A percentile compares a stretch with the other conserved stretches of the same genome.
Conservation (phyloP, 2,113 vertebrate genomes). For the Sula dactylatra region DNA sequence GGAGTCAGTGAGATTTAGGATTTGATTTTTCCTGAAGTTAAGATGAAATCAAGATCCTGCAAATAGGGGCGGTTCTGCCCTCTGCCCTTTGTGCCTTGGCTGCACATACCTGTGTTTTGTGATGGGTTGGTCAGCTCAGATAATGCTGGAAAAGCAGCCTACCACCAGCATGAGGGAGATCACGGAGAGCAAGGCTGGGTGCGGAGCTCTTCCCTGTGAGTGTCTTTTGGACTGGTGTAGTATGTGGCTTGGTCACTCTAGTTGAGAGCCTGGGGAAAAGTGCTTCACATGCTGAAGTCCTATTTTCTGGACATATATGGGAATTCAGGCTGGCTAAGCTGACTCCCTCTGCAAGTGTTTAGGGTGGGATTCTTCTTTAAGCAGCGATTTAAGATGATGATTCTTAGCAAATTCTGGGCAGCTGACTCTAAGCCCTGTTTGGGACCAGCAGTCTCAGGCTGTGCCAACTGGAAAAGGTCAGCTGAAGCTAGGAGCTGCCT, state of each 20-base stretch:
- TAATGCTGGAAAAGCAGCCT: not conserved
- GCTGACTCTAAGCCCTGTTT: constrained; percentile 27
- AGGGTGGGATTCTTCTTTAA: constrained; percentile 22
- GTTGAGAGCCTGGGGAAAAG: not conserved
- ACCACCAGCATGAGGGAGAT: not conserved
- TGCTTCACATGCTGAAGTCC: not conserved
- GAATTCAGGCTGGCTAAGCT: not conserved
- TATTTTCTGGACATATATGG: constrained; percentile 37
- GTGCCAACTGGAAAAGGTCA: constrained; percentile 49
- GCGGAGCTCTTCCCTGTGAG: not conserved
- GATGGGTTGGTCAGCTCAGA: not conserved
- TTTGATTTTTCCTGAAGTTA: not conserved
- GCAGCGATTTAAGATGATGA: constrained; percentile 2
- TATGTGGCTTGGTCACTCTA: not conserved
- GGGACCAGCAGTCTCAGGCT: not conserved
- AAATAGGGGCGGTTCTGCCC: not conserved
- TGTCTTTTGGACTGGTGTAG: not conserved
- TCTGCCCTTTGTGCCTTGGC: not conserved
- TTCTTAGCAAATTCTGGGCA: not conserved
- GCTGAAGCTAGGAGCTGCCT: not conserved
- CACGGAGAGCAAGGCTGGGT: not conserved
- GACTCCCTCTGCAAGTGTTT: not conserved
- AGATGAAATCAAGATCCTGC: not conserved
- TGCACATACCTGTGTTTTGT: rapidly evolving
- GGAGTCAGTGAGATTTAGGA: not conserved